A percentile compares a stretch with the other conserved stretches of the same genome.
These are phyloP conservation scores for Yponomeuta evonymella DNA, from an alignment of 2,888 invertebrate genomes.

Conservation along the genomic window DNA sequence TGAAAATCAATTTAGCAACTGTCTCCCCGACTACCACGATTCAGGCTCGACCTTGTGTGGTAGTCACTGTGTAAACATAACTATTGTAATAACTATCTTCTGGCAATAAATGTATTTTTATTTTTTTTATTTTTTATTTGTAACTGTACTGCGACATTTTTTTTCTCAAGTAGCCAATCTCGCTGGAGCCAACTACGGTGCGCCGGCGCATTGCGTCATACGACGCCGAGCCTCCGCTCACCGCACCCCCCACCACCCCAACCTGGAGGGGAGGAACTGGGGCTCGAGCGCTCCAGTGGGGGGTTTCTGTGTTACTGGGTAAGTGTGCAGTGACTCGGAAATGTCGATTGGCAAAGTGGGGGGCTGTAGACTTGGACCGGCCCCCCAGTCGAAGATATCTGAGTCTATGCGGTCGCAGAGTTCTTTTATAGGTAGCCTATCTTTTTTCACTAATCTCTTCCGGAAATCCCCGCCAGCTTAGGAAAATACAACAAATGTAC, in stretches of 20 bases:
- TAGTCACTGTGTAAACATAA: too few species aligned
- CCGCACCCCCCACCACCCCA: constrained; percentile 43
- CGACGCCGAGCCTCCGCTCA: constrained; percentile 47
- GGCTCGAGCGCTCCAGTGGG: not conserved
- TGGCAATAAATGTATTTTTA: not conserved
- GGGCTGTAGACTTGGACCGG: not conserved
- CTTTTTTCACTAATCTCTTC: too few species aligned
- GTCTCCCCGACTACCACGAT: too few species aligned
- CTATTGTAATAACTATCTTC: too few species aligned
- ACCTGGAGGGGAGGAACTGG: constrained; percentile 4
- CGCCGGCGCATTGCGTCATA: constrained; percentile 58
- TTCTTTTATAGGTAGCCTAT: too few species aligned
- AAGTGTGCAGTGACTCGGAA: not conserved
- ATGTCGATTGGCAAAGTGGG: not conserved
- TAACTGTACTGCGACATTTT: not conserved
- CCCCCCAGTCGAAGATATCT: too few species aligned
- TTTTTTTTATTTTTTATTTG: too few species aligned
- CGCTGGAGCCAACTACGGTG: constrained; percentile 27
- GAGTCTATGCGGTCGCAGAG: too few species aligned
- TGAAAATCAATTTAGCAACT: too few species aligned
- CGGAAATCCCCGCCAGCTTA: too few species aligned
- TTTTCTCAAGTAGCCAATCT: constrained; percentile 33
- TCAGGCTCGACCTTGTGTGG: too few species aligned
- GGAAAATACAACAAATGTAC: too few species aligned
- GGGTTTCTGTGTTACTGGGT: not conserved